Percentiles rank a stretch among this genome's conserved stretches.
phyloP scores from a whole-genome alignment of 2,888 invertebrate species.

The Elegia similella region DNA sequence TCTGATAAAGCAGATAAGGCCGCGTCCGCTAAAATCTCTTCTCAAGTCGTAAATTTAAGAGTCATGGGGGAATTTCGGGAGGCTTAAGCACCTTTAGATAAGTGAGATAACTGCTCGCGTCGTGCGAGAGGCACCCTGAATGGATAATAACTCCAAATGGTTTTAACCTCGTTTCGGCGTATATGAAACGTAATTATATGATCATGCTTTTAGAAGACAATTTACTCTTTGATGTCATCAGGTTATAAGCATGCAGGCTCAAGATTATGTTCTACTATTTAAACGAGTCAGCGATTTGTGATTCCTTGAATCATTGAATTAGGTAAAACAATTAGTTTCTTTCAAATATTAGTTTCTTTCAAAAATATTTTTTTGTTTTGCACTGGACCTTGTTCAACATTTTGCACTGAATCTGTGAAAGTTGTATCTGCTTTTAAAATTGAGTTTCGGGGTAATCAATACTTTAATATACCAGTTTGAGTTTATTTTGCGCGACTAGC shows the following conservation, averaged over 20 bases:
- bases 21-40: conserved; percentile 67
- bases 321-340: too few species aligned
- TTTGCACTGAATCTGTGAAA: too few species aligned
- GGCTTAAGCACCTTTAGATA: conserved; percentile 79
- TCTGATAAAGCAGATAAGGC: conserved; percentile 75
- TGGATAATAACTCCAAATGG: conserved; percentile 42
- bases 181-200: not conserved
- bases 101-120: conserved; percentile 70
- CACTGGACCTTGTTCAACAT: too few species aligned
- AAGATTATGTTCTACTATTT: not conserved
- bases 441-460: too few species aligned
- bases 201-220: not conserved
- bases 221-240: not conserved
- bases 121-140: conserved; percentile 52
- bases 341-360: too few species aligned
- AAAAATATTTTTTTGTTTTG: too few species aligned
- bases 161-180: conserved; percentile 30
- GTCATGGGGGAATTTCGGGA: conserved; percentile 72
- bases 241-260: not conserved
- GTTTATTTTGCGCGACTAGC: too few species aligned
- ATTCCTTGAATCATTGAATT: too few species aligned
- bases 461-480: too few species aligned
- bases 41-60: conserved; percentile 75
- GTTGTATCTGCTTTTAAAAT: too few species aligned
- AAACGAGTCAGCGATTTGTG: too few species aligned